A percentile compares a stretch with the other conserved stretches of the same genome.
These are phyloP conservation scores for Gortyna flavago DNA, from an alignment of 2,888 invertebrate genomes.

Conservation along the genomic window DNA sequence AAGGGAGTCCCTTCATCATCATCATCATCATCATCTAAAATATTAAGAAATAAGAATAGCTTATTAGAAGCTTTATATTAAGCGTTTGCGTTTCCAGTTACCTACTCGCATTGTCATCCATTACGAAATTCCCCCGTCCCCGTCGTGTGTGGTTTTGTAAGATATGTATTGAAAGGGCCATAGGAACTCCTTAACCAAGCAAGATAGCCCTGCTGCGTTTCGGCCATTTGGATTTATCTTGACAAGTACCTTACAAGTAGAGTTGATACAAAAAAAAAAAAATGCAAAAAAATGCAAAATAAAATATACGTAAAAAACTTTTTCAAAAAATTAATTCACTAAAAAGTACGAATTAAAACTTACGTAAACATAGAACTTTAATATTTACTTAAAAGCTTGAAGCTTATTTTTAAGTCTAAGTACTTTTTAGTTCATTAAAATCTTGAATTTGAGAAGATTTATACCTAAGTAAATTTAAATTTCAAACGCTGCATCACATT, in stretches of 20 bases:
- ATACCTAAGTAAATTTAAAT: background rate
- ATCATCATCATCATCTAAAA: no score
- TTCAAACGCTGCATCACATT: background rate
- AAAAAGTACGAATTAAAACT: background rate
- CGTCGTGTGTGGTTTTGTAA: no score
- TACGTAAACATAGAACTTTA: background rate
- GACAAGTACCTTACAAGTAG: background rate
- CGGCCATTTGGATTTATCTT: background rate
- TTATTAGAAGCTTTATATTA: background rate
- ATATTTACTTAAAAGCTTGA: background rate
- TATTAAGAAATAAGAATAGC: background rate
- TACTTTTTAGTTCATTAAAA: background rate
- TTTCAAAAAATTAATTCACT: no score
- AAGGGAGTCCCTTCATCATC: no score
- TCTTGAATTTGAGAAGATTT: background rate
- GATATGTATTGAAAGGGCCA: background rate
- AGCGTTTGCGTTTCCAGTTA: no score
- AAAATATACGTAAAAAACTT: background rate
- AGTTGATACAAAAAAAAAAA: background rate
- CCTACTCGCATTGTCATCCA: no score
- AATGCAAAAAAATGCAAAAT: background rate
- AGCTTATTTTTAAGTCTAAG: background rate
- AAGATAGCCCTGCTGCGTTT: background rate
- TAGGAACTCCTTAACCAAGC: background rate
- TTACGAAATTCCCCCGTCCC: no score